phyloP scores from a whole-genome alignment of 2,797 vertebrate species.

The Silurus aristotelis region DNA sequence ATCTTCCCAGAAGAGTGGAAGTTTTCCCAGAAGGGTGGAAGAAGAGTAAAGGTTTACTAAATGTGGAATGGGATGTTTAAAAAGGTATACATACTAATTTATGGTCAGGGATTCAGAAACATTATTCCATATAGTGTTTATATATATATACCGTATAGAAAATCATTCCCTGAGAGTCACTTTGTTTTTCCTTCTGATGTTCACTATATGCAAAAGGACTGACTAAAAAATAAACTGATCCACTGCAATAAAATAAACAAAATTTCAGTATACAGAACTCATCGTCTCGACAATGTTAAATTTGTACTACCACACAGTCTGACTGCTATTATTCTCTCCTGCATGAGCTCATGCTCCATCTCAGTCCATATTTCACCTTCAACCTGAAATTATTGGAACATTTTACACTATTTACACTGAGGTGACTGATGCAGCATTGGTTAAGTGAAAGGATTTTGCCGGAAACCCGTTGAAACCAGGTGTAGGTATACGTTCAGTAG shows the following conservation, averaged over 20 bases:
- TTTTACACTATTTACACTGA: not conserved
- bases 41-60: too few relatives aligned
- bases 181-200: slow-evolving; percentile 31
- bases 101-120: too few relatives aligned
- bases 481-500: not conserved
- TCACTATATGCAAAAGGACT: slow-evolving; percentile 37
- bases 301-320: not conserved
- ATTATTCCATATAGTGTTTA: too few relatives aligned
- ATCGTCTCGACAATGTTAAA: slow-evolving; percentile 2
- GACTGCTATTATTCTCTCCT: not conserved
- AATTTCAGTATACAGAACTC: slow-evolving; percentile 30
- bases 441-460: not conserved
- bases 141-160: not conserved
- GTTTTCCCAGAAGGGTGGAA: too few relatives aligned
- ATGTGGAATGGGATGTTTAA: too few relatives aligned
- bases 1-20: too few relatives aligned
- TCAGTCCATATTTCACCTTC: slow-evolving; percentile 7
- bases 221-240: not conserved
- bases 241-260: too few relatives aligned
- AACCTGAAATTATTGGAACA: not conserved
- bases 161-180: slow-evolving; percentile 56
- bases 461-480: not conserved
- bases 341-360: slow-evolving; percentile 1
- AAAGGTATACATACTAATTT: too few relatives aligned
- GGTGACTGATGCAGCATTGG: not conserved